phyloP scores from a whole-genome alignment of 2,888 invertebrate species.

The Ecdyonurus torrentis region DNA sequence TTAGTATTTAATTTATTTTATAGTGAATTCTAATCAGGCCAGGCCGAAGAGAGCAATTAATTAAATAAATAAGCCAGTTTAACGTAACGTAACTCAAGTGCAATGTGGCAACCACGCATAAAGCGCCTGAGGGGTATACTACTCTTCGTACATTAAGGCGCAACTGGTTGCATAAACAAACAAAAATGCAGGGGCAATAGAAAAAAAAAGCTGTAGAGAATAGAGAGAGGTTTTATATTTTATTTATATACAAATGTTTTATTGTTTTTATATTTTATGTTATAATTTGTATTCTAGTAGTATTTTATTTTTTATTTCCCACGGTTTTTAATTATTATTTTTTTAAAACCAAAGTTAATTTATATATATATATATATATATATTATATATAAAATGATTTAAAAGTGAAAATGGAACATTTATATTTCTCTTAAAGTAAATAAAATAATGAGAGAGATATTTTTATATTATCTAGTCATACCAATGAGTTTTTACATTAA shows the following conservation, averaged over 20 bases:
- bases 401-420: too few species aligned
- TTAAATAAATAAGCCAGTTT: too few species aligned
- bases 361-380: too few species aligned
- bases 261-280: not conserved
- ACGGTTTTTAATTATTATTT: too few species aligned
- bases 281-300: not conserved
- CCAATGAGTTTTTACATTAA: not conserved
- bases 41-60: too few species aligned
- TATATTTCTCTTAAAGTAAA: too few species aligned
- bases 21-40: too few species aligned
- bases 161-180: conserved; percentile 1
- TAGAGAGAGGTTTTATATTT: not conserved
- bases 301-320: not conserved
- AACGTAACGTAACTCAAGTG: not conserved
- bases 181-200: not conserved
- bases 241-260: not conserved
- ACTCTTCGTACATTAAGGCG: not conserved
- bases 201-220: too few species aligned
- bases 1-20: too few species aligned
- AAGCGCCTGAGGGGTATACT: not conserved
- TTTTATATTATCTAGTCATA: not conserved
- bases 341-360: too few species aligned
- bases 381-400: too few species aligned
- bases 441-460: too few species aligned
- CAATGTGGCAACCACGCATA: not conserved